These are phyloP conservation scores for Zaprionus lachaisei DNA, from an alignment of 1,140 invertebrate species.

Conservation along the genomic window DNA sequence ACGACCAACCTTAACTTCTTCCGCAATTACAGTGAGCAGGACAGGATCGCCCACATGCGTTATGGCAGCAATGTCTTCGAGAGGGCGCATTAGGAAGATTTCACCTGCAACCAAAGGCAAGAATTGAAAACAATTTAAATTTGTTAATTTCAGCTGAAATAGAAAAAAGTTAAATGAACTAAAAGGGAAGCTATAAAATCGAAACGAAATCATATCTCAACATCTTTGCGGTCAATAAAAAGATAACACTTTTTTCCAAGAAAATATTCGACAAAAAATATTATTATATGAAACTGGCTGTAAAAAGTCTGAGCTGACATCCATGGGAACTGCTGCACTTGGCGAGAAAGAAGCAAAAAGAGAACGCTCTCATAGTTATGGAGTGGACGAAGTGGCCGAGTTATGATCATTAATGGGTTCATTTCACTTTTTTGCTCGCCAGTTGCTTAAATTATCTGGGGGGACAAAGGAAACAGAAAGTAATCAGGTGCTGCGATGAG, in stretches of 20 bases:
- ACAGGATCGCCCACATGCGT: slow-evolving; percentile 91
- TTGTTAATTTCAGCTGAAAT: background rate
- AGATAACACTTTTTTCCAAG: slow-evolving; percentile 1
- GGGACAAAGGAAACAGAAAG: slow-evolving; percentile 33
- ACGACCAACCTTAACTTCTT: slow-evolving; percentile 90
- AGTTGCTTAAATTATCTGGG: slow-evolving; percentile 1
- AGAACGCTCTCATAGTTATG: slow-evolving; percentile 26
- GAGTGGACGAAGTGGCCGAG: slow-evolving; percentile 11
- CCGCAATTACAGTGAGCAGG: slow-evolving; percentile 92
- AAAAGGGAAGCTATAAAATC: background rate
- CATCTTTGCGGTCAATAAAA: background rate
- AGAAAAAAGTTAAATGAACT: background rate
- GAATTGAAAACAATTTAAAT: background rate
- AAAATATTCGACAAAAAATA: slow-evolving; percentile 18
- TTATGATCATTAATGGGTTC: slow-evolving; percentile 15
- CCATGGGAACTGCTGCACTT: slow-evolving; percentile 22
- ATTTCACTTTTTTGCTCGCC: slow-evolving; percentile 34
- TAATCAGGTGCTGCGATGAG: slow-evolving; percentile 25
- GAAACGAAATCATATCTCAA: background rate
- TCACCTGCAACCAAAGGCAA: slow-evolving; percentile 87
- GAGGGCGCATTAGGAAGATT: slow-evolving; percentile 89
- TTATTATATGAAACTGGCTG: background rate
- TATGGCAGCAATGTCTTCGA: slow-evolving; percentile 91
- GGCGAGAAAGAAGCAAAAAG: slow-evolving; percentile 12
- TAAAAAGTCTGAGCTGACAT: slow-evolving; percentile 1